Evolutionary conservation across 2,888 invertebrate species (phyloP), one percentile per base, ranked within the genome.

Genomic region (Therioaphis trifolii): DNA sequence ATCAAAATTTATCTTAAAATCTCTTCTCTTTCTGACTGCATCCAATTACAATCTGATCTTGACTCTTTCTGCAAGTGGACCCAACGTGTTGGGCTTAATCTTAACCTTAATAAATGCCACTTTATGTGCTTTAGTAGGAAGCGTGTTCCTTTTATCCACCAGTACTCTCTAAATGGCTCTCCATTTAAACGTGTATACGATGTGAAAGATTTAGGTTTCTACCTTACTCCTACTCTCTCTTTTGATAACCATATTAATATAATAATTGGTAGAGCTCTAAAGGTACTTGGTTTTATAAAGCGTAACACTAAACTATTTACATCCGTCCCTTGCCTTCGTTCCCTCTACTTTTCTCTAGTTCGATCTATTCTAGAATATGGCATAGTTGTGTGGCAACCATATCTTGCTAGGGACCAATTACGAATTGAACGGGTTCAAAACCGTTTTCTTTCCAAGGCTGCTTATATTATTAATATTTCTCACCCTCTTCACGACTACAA

Each of bases 241-340:
- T 71, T 71, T 27, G 27, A 49, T 3, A 0, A 46, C 7, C 71
- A n/a, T n/a, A n/a, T n/a, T n/a, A n/a, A n/a, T n/a, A 46, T 46
- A 24, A 71, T 27, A 7, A 18, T 71, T 46, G 27, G 27, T 46
- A 71, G 15, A 71, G 18, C 24, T 18, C 12, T 69, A 46, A 69
- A 46, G 24, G 69, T 69, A 24, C 69, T 71, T 40, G 40, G 40
- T n/a, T n/a, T 66, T 40, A 63, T 63, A n/a, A 66, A 66, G 66
- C 40, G n/a, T n/a, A n/a, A n/a, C n/a, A n/a, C 35, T 40, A 66
- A 11, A 27, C 27, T 15, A 14, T 61, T 29, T 61, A 29, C 61
- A 9, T 29, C 5, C 15, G n/a, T 29, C 14, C 24, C 43, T 7
- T 43, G 43, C 11, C 43, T 43, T 11, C 43, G 43, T 43, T 43